Conservation (phyloP, 2,113 vertebrate species). For the Elachura formosa region DNA sequence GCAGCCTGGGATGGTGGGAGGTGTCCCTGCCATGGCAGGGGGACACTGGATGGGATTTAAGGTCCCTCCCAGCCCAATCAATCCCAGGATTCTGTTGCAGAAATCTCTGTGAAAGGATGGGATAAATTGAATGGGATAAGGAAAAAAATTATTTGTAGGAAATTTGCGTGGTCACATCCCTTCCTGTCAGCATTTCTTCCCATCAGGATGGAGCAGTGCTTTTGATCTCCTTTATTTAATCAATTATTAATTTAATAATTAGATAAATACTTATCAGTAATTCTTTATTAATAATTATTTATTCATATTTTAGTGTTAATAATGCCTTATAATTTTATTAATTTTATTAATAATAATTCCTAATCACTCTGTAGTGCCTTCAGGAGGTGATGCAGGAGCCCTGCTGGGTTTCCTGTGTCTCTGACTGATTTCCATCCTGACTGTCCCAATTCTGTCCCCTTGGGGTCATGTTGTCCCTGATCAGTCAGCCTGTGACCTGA, state of each 20-base stretch:
- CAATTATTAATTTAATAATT: too few species aligned
- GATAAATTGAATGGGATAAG: neutral
- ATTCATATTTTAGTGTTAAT: too few species aligned
- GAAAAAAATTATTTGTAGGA: neutral
- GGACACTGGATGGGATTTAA: accelerated
- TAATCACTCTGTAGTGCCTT: too few species aligned
- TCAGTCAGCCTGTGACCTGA: neutral
- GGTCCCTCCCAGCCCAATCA: neutral
- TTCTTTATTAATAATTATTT: too few species aligned
- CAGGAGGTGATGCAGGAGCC: too few species aligned
- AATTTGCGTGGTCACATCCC: neutral
- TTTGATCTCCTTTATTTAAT: neutral
- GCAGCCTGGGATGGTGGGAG: accelerated
- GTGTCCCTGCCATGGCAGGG: neutral
- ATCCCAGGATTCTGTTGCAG: neutral
- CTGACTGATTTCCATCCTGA: too few species aligned
- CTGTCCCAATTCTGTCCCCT: too few species aligned
- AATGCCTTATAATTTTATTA: too few species aligned
- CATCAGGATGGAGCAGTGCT: neutral
- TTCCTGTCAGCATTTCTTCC: neutral
- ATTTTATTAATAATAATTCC: too few species aligned
- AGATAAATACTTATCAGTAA: too few species aligned
- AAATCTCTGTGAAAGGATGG: neutral
- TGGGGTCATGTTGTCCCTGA: neutral
- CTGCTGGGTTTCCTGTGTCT: too few species aligned